These are phyloP conservation scores for Acanthococcus lagerstroemiae DNA, from an alignment of 2,888 invertebrate species.

Conservation along the genomic window DNA sequence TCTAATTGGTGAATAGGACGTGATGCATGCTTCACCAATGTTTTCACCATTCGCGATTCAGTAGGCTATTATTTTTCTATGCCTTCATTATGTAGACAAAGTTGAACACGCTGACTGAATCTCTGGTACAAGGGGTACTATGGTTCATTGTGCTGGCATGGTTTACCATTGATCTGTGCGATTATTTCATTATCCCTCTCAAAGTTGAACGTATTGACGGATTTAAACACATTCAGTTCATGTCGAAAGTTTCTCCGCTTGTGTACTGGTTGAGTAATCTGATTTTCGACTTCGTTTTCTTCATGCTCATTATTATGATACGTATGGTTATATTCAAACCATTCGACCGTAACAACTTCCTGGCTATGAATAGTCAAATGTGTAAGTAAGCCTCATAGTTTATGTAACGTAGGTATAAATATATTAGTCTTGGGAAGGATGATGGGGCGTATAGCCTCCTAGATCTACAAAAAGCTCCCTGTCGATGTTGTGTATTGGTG, in stretches of 20 bases:
- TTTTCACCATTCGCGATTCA: too few species aligned
- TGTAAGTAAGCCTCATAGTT: not conserved
- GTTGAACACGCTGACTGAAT: too few species aligned
- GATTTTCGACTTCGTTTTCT: slow-evolving; percentile 47
- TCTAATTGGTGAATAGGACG: too few species aligned
- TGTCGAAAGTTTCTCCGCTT: slow-evolving; percentile 52
- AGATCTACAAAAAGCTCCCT: too few species aligned
- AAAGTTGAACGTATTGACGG: slow-evolving; percentile 50
- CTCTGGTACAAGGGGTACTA: too few species aligned
- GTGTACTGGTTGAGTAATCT: slow-evolving; percentile 56
- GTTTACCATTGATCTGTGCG: not conserved
- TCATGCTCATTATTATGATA: slow-evolving; percentile 24
- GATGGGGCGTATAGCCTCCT: too few species aligned
- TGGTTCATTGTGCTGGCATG: not conserved
- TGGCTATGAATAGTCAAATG: not conserved
- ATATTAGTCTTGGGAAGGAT: too few species aligned
- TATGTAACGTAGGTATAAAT: too few species aligned
- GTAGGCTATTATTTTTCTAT: not conserved
- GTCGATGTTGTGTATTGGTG: too few species aligned
- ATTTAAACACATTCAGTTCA: slow-evolving; percentile 56
- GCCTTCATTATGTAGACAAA: not conserved
- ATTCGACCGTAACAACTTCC: slow-evolving; percentile 5
- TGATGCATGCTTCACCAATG: too few species aligned
- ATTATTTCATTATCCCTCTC: not conserved
- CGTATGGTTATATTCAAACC: slow-evolving; percentile 1